Evolutionary conservation across 92 coral and sea anemone species (phyloP), one percentile per base, ranked within the genome.

Genomic region (Palythoa caribaeorum): DNA sequence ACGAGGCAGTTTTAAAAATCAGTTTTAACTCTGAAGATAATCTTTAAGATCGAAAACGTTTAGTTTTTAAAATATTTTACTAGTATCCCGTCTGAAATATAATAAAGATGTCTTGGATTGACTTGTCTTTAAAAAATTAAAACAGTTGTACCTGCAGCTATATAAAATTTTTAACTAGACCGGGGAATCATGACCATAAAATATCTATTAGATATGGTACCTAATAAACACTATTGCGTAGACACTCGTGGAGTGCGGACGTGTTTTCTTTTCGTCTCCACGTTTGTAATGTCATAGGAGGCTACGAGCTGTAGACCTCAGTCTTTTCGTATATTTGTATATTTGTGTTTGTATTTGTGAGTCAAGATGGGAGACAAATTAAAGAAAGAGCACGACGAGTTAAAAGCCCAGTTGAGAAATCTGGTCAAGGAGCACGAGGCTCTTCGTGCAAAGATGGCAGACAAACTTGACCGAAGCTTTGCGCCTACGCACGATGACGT

Each of bases 391-490:
- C 63, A 57, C 9, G 63, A 12, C 10, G 63, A 57, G 63, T 2
- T 57, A 15, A 57, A 13, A 57, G 12, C 1, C 63, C 63, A 13
- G 12, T 16, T 57, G 10, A 57, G 63, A 16, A 57, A 57, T 57
- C 12, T 13, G 16, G 12, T 12, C 2, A 57, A 57, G 53, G 69
- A 78, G 17, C 69, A 78, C 54, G 70, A 78, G 70, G 83, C 21
- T 55, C 50, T 78, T 9, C 83, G 48, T 55, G 66, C 68, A 40
- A 77, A 77, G 13, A 77, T 54, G 83, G 16, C 69, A 59, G 83
- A 77, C 0, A 77, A 77, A n/a, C 1, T 77, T 3, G 44, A 77
- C 15, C 17, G 48, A 53, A 54, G n/a, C 68, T 35, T 77, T 47
- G 69, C 69, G 19, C 83, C 83, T 6, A 52, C 66, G 12, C 83